Evolutionary conservation across 2,888 invertebrate genomes (phyloP).

Genomic region (Phoenoteleia sp.): DNA sequence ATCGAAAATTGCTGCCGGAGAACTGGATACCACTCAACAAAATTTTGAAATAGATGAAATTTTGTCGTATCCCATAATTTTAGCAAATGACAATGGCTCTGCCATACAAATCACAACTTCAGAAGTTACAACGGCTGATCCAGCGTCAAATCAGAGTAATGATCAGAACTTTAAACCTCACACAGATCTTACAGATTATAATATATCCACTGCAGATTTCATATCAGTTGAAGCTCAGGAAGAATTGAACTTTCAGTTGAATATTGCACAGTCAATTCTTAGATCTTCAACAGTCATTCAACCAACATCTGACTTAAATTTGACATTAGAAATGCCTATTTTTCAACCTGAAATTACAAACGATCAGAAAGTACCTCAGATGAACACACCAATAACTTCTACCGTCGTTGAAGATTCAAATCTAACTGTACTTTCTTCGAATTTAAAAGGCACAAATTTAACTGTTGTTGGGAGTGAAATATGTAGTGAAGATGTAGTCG

Average conservation of each 20-base stretch:
- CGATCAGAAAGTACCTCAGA: no score
- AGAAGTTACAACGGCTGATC: neutral
- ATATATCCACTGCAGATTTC: no score
- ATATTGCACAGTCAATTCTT: constrained; percentile 12
- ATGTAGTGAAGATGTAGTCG: neutral
- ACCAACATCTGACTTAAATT: neutral
- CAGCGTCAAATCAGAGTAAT: neutral
- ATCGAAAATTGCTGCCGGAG: constrained; percentile 4
- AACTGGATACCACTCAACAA: neutral
- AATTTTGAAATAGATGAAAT: neutral
- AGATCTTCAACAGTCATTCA: constrained; percentile 1
- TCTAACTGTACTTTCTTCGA: neutral
- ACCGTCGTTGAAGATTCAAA: neutral
- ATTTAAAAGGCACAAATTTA: neutral
- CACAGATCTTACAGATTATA: neutral
- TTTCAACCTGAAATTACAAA: no score
- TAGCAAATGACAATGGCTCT: constrained; percentile 8
- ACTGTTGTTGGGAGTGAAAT: neutral
- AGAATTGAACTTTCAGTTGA: constrained; percentile 4
- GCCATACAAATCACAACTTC: neutral
- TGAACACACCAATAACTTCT: neutral
- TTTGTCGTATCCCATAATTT: constrained; percentile 9
- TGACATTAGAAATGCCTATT: no score
- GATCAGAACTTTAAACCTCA: neutral
- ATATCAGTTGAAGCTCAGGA: neutral